Base-by-base conservation (phyloP, 1,140 invertebrate genomes). In the Aphelinus certus region DNA sequence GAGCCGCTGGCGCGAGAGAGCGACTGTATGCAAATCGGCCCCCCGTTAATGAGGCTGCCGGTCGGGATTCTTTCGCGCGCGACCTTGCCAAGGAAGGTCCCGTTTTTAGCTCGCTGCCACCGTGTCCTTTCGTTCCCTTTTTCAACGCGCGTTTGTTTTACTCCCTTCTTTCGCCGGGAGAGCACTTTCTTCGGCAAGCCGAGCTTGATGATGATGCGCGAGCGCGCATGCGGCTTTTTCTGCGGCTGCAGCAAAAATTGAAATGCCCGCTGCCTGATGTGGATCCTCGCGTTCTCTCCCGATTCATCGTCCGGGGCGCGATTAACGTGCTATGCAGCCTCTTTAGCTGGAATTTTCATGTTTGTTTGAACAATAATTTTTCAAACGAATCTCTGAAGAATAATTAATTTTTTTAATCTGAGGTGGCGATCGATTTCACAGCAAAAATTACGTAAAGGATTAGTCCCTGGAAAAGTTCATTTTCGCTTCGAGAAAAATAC, bases 11-110 rank as follows among this genome's bases (percentile, higher is more conserved):
- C 45, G 26, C 57, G 2, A 49, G 48, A 7, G 3, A 5, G 42
- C 49, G 45, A 67, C 51, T 68, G 2, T 58, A 69, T 69, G 46
- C 47, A 60, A 69, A 69, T 60, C 56, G 56, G 56, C 26, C 26
- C 43, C 63, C 63, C 63, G 63, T 65, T 65, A 65, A 65, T 65
- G 49, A 65, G 63, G 63, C 7, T 65, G 49, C 49, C 63, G 63
- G n/a, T 65, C 63, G 47, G 63, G 63, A 49, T 65, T 65, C 63
- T 1, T 26, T 6, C 7, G 47, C 63, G 63, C 63, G 49, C 63
- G 63, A 48, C 63, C 63, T 65, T 65, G 63, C 63, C 9, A 65
- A 48, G 63, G 63, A 63, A 63, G 3, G 46, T 63, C 61, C 61
- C 61, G 46, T 63, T 63, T 63, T 65, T 51, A 10, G 10, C 7